Evolutionary conservation across 2,888 invertebrate species (phyloP).

Genomic region (Arge pagana): DNA sequence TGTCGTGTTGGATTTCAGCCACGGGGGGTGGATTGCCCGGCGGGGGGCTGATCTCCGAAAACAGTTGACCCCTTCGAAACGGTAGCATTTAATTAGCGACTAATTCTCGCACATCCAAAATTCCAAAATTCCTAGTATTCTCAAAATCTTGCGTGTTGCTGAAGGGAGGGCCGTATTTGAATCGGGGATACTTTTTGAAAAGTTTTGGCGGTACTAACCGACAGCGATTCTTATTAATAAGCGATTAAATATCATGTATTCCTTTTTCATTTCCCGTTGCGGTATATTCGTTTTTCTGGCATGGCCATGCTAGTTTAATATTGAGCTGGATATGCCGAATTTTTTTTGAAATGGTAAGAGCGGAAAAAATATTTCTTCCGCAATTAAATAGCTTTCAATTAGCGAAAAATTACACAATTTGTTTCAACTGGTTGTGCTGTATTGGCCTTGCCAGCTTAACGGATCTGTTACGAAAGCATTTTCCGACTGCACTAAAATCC

Average conservation of each 20-base stretch:
- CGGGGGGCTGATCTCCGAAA: slow-evolving; percentile 1
- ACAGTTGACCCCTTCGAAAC: neutral
- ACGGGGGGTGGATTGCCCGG: slow-evolving; percentile 3
- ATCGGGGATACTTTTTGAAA: neutral
- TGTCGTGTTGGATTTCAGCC: neutral
- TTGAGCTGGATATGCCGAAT: slow-evolving; percentile 1
- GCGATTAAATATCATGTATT: neutral
- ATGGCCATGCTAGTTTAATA: slow-evolving; percentile 5
- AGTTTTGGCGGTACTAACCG: neutral
- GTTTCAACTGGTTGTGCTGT: slow-evolving; percentile 4
- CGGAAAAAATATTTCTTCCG: neutral
- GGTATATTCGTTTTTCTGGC: neutral
- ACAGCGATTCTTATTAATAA: slow-evolving; percentile 3
- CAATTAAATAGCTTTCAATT: slow-evolving; percentile 1
- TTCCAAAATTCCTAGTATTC: too few relatives aligned
- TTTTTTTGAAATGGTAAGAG: too few relatives aligned
- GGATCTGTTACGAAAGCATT: too few relatives aligned
- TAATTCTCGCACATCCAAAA: neutral
- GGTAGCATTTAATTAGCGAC: slow-evolving; percentile 1
- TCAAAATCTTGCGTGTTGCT: too few relatives aligned
- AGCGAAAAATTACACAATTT: slow-evolving; percentile 1
- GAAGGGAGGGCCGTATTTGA: too few relatives aligned
- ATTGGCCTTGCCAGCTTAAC: slow-evolving; percentile 7
- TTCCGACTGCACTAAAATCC: too few relatives aligned
- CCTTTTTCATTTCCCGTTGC: neutral